Base-by-base conservation (phyloP, 2,797 vertebrate genomes). In the Alca torda region DNA sequence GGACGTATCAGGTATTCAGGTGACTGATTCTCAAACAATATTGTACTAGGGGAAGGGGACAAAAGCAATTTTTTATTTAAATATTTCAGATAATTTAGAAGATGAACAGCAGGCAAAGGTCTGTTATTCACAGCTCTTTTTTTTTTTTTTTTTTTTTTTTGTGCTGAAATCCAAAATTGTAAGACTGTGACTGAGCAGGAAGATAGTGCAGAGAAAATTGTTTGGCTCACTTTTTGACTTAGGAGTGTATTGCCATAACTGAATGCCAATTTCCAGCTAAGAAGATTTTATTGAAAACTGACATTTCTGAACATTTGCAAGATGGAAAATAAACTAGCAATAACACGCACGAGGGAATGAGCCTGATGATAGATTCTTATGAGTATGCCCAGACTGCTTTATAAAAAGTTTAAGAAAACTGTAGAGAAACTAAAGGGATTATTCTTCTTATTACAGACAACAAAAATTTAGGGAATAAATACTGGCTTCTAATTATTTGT, bases 11-110 rank as follows among this genome's bases (percentile, higher is more conserved):
- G 7, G 13, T 83, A 75, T 83, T 83, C 50, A 61, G 37, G 78
- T 72, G 60, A 60, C 35, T 85, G 68, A 89, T 60, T 84, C 45
- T 89, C 57, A 61, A 77, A 87, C 8, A 76, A 53, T 69, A 57
- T 19, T 69, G n/a, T 89, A 69, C 21, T 61, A 45, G 23, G 28
- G 7, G 28, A 94, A 90, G 48, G 5, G 23, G 64, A 64, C 18
- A 89, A 77, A 95, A 54, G 41, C 46, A 85, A 74, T 90, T 93
- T 78, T 87, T 35, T 87, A 80, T n/a, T 80, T 92, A 83, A 91
- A 46, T 81, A 91, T 84, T 82, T 94, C 63, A 87, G 60, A 88
- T 79, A 68, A 83, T 90, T 84, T 84, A 76, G 18, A 72, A 87
- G 43, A 91, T 13, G 31, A 84, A 72, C 6, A 56, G 37, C 11